Conservation (phyloP, 2,888 invertebrate genomes). For the Seira musarum region DNA sequence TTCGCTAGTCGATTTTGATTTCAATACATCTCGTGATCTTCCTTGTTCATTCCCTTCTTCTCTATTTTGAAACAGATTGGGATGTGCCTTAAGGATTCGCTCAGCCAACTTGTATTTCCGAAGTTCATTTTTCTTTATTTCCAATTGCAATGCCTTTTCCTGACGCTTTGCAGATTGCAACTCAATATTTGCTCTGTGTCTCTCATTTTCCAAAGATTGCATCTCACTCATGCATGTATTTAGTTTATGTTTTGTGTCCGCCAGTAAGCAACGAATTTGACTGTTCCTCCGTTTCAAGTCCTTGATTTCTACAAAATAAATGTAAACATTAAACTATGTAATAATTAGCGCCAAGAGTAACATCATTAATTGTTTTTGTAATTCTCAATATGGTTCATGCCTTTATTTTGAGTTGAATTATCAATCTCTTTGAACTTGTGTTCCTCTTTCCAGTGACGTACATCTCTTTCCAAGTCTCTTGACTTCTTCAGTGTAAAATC, state of each 20-base stretch:
- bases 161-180: conserved; percentile 60
- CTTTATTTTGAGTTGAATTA: conserved; percentile 14
- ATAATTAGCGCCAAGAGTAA: conserved; percentile 24
- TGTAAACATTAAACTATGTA: conserved; percentile 4
- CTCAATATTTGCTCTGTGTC: conserved; percentile 57
- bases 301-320: conserved; percentile 51
- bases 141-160: conserved; percentile 59
- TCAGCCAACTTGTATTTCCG: conserved; percentile 54
- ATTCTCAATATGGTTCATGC: conserved; percentile 19
- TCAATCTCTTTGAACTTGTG: conserved; percentile 57
- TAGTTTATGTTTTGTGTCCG: conserved; percentile 56
- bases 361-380: not conserved
- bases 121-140: conserved; percentile 61
- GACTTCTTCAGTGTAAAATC: conserved; percentile 30
- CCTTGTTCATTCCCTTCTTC: not conserved
- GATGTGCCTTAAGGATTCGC: conserved; percentile 48
- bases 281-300: conserved; percentile 62
- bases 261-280: conserved; percentile 59
- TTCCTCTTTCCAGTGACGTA: conserved; percentile 66
- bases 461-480: conserved; percentile 56
- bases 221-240: conserved; percentile 47
- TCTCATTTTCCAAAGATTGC: conserved; percentile 51
- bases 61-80: conserved; percentile 10
- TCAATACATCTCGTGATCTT: not conserved
- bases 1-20: not conserved